These are phyloP conservation scores for Tachycineta bicolor DNA, from an alignment of 2,113 vertebrate species.

Conservation along the genomic window DNA sequence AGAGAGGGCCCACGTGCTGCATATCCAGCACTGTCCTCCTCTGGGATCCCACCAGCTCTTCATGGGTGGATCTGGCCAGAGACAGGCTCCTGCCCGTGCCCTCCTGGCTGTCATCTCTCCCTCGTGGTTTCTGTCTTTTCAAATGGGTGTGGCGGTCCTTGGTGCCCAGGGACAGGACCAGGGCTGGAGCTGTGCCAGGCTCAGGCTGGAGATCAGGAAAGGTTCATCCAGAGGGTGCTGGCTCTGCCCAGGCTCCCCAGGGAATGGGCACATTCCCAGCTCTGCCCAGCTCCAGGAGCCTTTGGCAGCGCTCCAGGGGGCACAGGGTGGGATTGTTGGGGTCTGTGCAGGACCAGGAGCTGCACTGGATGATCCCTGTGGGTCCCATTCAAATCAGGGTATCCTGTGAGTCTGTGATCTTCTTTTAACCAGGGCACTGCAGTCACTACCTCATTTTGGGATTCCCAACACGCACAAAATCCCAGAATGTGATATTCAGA, in stretches of 20 bases:
- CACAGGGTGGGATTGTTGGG: not conserved
- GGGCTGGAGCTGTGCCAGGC: rapidly evolving
- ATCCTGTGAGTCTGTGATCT: not conserved
- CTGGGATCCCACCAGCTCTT: no score
- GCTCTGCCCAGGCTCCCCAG: not conserved
- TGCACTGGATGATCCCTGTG: rapidly evolving
- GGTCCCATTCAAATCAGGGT: no score
- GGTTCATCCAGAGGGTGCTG: not conserved
- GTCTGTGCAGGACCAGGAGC: rapidly evolving
- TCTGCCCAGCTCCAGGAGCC: not conserved
- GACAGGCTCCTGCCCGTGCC: rapidly evolving
- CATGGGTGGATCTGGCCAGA: not conserved
- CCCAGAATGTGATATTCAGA: not conserved
- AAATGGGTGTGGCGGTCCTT: not conserved
- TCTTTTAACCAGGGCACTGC: not conserved
- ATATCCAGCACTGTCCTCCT: not conserved
- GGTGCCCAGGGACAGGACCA: not conserved
- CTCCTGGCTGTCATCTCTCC: not conserved
- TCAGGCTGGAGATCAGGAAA: rapidly evolving
- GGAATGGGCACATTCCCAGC: not conserved
- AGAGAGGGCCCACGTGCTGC: not conserved
- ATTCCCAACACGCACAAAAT: not conserved
- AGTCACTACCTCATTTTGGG: rapidly evolving
- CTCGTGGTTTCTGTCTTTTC: not conserved
- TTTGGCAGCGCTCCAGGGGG: rapidly evolving